phyloP scores from a whole-genome alignment of 2,113 vertebrate species.

The Erythrocercus mccallii region DNA sequence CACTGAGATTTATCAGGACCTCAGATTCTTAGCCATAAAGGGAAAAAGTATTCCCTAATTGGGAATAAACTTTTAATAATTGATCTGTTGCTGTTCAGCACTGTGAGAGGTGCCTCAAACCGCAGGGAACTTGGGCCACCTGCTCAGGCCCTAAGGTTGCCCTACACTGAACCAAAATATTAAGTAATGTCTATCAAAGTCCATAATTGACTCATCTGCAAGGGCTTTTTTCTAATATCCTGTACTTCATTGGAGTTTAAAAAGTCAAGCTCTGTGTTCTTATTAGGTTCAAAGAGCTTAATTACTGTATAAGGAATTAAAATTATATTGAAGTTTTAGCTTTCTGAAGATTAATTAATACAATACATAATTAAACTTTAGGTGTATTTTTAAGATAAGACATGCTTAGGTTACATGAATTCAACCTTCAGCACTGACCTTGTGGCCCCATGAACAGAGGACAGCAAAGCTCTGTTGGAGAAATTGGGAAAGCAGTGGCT shows the following conservation, averaged over 20 bases:
- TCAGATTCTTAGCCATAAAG: neutral
- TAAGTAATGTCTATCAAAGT: neutral
- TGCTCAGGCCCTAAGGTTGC: neutral
- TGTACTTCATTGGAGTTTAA: neutral
- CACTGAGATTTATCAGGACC: neutral
- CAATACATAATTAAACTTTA: neutral
- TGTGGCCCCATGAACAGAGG: neutral
- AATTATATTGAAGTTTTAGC: neutral
- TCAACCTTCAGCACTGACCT: neutral
- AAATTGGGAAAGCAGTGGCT: neutral
- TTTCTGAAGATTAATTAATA: conserved; percentile 31
- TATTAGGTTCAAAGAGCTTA: conserved; percentile 35
- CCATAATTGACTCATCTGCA: conserved; percentile 15
- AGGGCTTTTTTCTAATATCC: conserved; percentile 19
- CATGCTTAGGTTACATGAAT: neutral
- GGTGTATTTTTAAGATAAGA: neutral
- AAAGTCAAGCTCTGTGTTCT: conserved; percentile 16
- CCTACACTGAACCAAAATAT: neutral
- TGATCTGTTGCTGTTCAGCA: neutral
- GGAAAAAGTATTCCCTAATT: neutral
- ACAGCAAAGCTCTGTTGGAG: neutral
- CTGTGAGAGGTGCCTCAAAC: neutral
- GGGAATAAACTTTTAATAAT: neutral
- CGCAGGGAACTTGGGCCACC: neutral
- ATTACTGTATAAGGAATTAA: conserved; percentile 39